Conservation (phyloP, 2,113 vertebrate genomes). For the Limnothrissa miodon region DNA sequence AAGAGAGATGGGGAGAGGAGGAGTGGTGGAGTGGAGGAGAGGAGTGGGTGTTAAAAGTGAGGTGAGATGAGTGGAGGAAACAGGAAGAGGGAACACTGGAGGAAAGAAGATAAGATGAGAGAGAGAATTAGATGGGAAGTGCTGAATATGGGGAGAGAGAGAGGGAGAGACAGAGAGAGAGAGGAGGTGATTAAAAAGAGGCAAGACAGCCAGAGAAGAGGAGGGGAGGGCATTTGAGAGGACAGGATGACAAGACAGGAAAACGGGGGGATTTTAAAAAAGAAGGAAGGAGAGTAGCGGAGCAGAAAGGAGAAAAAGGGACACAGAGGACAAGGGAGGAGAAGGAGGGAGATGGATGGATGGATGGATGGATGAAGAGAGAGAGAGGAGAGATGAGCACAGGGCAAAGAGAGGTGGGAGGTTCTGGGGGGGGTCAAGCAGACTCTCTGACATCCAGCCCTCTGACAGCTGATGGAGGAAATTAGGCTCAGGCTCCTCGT, state of each 20-base stretch:
- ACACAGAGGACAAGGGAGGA: not conserved
- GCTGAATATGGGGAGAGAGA: not conserved
- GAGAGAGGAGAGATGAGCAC: constrained; percentile 11
- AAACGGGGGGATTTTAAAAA: not conserved
- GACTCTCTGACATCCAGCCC: constrained; percentile 57
- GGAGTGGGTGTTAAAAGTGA: not conserved
- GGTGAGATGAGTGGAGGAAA: not conserved
- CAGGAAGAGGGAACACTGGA: not conserved
- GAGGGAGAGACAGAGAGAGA: too few relatives aligned
- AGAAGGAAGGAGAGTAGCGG: not conserved
- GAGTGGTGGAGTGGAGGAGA: not conserved
- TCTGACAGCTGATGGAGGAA: constrained; percentile 70
- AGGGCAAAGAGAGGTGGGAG: constrained; percentile 27
- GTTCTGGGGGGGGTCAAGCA: not conserved
- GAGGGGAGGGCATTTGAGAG: not conserved
- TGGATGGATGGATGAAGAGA: not conserved
- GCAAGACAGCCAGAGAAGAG: not conserved
- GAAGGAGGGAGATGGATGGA: not conserved
- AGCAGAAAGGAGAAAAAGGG: not conserved
- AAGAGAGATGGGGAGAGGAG: not conserved
- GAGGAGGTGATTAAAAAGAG: too few relatives aligned
- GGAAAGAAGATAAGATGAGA: not conserved
- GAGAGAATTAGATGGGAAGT: not conserved
- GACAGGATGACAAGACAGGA: not conserved
- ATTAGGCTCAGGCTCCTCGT: constrained; percentile 57